Percentiles rank a stretch among this genome's conserved stretches.
Evolutionary conservation across 2,888 invertebrate species (phyloP).

Genomic region (Pseudococcus viburni): DNA sequence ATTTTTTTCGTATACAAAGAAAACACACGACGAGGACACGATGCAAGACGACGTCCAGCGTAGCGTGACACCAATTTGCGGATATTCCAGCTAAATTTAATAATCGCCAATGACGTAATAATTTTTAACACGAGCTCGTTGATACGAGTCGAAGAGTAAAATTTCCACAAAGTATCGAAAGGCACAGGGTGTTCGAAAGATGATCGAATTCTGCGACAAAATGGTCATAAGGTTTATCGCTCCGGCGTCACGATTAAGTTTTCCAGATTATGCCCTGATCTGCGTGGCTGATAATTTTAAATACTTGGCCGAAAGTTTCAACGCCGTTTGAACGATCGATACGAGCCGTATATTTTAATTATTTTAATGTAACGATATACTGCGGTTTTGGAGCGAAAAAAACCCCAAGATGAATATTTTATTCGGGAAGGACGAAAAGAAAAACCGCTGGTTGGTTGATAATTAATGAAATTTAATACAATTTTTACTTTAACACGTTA

Average conservation of each 20-base stretch:
- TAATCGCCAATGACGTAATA: conserved; percentile 24
- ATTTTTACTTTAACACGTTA: not conserved
- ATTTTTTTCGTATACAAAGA: conserved; percentile 23
- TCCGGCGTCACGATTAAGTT: not conserved
- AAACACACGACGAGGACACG: not conserved
- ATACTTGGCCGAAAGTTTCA: not conserved
- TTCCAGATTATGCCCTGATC: not conserved
- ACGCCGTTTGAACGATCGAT: not conserved
- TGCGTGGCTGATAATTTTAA: not conserved
- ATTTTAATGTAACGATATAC: not conserved
- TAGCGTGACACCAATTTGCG: conserved; percentile 11
- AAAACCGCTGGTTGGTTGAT: not conserved
- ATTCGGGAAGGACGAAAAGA: not conserved
- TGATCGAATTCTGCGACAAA: not conserved
- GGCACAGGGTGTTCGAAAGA: not conserved
- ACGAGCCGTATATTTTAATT: not conserved
- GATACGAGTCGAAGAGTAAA: not conserved
- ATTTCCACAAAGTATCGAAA: not conserved
- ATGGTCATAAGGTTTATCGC: not conserved
- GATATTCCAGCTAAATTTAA: conserved; percentile 34
- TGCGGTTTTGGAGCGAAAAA: not conserved
- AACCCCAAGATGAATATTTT: not conserved
- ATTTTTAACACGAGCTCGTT: not conserved
- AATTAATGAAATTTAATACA: conserved; percentile 1
- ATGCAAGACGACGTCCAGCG: not conserved